Conservation (phyloP, 2,113 vertebrate genomes). For the Orthochromis indermauri region DNA sequence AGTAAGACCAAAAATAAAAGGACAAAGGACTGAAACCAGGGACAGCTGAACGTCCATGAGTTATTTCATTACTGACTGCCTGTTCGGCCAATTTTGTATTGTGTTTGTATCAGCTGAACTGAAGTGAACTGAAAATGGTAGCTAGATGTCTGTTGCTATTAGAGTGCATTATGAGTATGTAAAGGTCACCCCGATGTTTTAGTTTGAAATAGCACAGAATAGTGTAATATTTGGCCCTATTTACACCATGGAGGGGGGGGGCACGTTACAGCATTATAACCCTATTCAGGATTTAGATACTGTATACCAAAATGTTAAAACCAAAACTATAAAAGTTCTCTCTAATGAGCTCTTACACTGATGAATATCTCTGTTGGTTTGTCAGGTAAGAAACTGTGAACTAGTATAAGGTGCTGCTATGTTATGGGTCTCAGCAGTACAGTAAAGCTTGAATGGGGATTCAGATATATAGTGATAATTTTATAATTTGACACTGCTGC, state of each 20-base stretch:
- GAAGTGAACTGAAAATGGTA: background rate
- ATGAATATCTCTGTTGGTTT: conserved; percentile 6
- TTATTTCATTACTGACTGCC: background rate
- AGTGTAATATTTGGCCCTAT: accelerated
- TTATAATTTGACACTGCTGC: conserved; percentile 16
- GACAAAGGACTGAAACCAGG: background rate
- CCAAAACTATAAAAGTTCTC: background rate
- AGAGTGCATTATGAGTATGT: background rate
- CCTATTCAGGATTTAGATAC: accelerated
- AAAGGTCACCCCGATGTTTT: background rate
- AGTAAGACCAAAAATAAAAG: background rate
- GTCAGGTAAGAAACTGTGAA: background rate
- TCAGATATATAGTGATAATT: conserved; percentile 9
- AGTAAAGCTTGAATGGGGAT: conserved; percentile 24
- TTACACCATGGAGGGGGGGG: background rate
- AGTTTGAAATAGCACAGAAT: background rate
- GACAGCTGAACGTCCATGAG: background rate
- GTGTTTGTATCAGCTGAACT: background rate
- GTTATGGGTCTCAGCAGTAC: conserved; percentile 16
- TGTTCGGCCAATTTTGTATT: background rate
- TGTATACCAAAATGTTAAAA: background rate
- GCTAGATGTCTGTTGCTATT: background rate
- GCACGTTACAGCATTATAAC: background rate
- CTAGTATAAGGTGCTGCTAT: background rate
- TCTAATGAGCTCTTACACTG: background rate